phyloP scores from a whole-genome alignment of 2,113 vertebrate genomes.

The Paramisgurnus dabryanus region DNA sequence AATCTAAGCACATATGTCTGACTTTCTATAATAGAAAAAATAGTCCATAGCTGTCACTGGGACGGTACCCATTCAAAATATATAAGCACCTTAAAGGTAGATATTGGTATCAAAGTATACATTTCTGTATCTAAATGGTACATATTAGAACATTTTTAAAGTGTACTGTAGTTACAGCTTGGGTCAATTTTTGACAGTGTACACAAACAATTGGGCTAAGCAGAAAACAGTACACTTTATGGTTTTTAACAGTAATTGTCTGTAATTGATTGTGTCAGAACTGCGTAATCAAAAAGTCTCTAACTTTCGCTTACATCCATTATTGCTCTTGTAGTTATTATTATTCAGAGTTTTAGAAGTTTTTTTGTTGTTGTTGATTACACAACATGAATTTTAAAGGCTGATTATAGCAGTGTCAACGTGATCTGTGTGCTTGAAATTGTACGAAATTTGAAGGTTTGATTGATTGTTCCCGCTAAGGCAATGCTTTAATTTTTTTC shows the following conservation, averaged over 20 bases:
- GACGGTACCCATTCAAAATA: too few relatives aligned
- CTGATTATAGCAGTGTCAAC: background rate
- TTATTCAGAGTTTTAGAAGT: too few relatives aligned
- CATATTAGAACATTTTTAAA: too few relatives aligned
- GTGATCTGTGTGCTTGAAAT: background rate
- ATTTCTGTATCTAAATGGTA: too few relatives aligned
- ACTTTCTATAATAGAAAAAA: background rate
- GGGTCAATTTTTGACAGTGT: background rate
- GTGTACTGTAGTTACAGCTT: too few relatives aligned
- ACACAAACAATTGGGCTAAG: background rate
- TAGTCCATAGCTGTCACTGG: too few relatives aligned
- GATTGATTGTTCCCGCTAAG: background rate
- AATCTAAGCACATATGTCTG: slow-evolving; percentile 14
- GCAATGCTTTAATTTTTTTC: background rate
- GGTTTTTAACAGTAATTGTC: too few relatives aligned
- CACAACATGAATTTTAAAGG: too few relatives aligned
- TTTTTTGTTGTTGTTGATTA: too few relatives aligned
- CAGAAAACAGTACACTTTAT: background rate
- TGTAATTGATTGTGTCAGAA: background rate
- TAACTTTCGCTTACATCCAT: background rate
- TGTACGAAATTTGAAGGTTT: background rate
- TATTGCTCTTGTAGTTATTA: background rate
- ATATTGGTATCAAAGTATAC: too few relatives aligned
- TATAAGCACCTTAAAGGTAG: too few relatives aligned
- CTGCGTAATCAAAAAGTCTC: too few relatives aligned